Evolutionary conservation across 1,140 invertebrate genomes (phyloP), one percentile per base, ranked within the genome.

Genomic region (Cardiocondyla obscurior): DNA sequence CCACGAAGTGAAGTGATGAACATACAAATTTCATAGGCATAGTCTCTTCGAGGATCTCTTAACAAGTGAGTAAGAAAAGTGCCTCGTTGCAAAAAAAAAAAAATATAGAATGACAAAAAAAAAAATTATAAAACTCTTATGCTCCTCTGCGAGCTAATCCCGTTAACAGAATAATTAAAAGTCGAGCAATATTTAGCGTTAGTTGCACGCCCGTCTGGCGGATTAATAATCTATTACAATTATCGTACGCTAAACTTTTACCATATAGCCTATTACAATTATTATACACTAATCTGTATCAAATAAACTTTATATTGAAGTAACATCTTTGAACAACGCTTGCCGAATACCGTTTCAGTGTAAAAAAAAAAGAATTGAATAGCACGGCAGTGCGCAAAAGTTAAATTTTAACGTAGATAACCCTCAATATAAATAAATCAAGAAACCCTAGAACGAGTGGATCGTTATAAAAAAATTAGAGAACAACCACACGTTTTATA

Each of bases 71-170:
- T 79, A 53, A 67, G 33, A 49, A 77, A 49, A 39, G 42, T 3
- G 6, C 16, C 2, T 28, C 2, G 39, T 39, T 28, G 22, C 22
- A 28, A 7, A 28, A n/a, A n/a, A n/a, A n/a, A n/a, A n/a, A n/a
- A n/a, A n/a, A n/a, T n/a, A n/a, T n/a, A n/a, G n/a, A n/a, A n/a
- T n/a, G n/a, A n/a, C n/a, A n/a, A n/a, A n/a, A n/a, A n/a, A n/a
- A n/a, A n/a, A 79, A 79, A 39, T 67, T 28, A 67, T 51, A 67
- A 77, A 77, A 65, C 39, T 36, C 33, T 76, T 36, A 49, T 76
- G 28, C 14, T 49, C 33, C 28, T 28, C 3, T 53, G 46, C 62
- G 19, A 53, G 58, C 28, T 76, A 76, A 76, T 49, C 7, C 25
- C 10, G 22, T 51, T 36, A 65, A 67, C 12, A 39, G 64, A 39